These are phyloP conservation scores for Tuberolachnus salignus DNA, from an alignment of 2,888 invertebrate species.

Conservation along the genomic window DNA sequence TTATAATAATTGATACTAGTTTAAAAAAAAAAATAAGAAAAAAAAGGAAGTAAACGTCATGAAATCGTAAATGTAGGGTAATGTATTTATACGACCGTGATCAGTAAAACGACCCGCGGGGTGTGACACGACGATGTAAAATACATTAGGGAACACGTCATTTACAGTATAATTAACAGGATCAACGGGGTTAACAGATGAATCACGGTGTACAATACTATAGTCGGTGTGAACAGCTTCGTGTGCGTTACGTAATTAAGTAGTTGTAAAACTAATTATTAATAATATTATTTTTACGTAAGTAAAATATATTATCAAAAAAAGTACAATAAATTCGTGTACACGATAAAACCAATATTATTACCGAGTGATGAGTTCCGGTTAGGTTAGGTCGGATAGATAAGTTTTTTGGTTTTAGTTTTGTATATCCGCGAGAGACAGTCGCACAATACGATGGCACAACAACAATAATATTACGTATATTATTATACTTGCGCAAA, in stretches of 20 bases:
- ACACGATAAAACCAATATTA: no score
- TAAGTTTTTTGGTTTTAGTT: not conserved
- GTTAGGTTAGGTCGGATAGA: no score
- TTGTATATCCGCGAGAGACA: not conserved
- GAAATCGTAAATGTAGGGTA: not conserved
- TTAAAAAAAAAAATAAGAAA: no score
- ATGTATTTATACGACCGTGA: not conserved
- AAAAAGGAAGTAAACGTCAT: not conserved
- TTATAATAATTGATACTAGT: no score
- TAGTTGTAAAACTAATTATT: not conserved
- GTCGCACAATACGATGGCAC: no score
- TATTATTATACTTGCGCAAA: not conserved
- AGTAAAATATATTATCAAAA: not conserved
- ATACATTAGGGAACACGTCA: not conserved
- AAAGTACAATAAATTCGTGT: no score
- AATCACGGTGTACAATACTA: conserved; percentile 1
- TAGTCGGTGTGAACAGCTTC: not conserved
- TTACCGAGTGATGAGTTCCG: no score
- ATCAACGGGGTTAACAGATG: not conserved
- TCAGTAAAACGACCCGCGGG: not conserved
- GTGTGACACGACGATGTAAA: not conserved
- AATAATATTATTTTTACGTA: not conserved
- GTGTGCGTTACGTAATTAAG: not conserved
- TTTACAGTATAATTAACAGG: conserved; percentile 4
- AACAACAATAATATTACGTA: not conserved